Base-by-base conservation (phyloP, 2,888 invertebrate genomes). In the Protonemura montana region DNA sequence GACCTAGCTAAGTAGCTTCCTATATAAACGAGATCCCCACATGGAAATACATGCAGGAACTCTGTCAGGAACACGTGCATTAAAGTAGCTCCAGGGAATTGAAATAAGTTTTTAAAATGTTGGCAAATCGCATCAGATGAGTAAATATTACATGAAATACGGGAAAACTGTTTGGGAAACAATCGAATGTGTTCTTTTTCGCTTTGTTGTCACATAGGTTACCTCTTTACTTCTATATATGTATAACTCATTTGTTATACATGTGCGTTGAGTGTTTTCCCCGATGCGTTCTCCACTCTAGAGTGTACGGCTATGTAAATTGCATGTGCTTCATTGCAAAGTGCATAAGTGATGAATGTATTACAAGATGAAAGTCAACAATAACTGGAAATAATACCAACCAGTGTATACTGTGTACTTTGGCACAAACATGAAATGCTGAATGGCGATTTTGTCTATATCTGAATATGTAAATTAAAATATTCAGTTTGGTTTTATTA, bases 331-430 rank as follows among this genome's bases (percentile, higher is more conserved):
- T 59, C 59, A 59, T 59, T 59, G 16, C 82, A 83, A 83, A 83
- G 82, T 83, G 82, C 42, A 83, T 41, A 42, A 82, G 35, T 35
- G 82, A 82, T 35, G 35, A n/a, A 82, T 82, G 29, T 26, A 35
- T 35, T 30, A 35, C 29, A 5, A 29, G 82, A 82, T 30, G 29
- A 82, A 35, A 78, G 78, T 78, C 78, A 78, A 78, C 78, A 78
- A 26, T 78, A 78, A 13, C n/a, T 78, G 78, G 29, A 81, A 30
- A 42, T 42, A n/a, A 26, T 83, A 30, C n/a, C 82, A n/a, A 41
- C 41, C 13, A 25, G 41, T 41, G 30, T 41, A n/a, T n/a, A 59
- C 21, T 83, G 30, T 83, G 42, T 41, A 42, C 35, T 42, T 41
- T 26, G 25, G 82, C 26, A 83, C n/a, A 83, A 26, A 78, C n/a